Evolutionary conservation across 1,140 invertebrate genomes (phyloP).

Genomic region (Oryctes rhinoceros): DNA sequence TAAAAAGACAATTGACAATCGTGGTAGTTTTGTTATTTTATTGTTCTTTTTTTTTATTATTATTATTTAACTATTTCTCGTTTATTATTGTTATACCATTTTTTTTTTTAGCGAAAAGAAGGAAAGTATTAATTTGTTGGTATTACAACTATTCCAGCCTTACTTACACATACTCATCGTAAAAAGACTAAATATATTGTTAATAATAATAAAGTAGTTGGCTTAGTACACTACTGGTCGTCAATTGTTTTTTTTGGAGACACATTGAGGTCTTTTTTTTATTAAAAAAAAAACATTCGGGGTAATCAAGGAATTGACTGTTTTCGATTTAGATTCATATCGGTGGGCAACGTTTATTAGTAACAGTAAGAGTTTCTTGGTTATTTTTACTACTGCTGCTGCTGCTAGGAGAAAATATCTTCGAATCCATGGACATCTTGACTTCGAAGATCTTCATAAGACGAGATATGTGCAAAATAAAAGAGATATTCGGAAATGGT

Average conservation of each 20-base stretch:
- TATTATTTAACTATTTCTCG: not conserved
- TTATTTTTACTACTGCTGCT: not conserved
- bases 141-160: too few species aligned
- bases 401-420: not conserved
- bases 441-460: not conserved
- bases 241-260: not conserved
- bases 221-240: not conserved
- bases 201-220: not conserved
- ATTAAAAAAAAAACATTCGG: not conserved
- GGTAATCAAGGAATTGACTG: not conserved
- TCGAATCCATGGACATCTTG: not conserved
- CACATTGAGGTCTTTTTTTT: not conserved
- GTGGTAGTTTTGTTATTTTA: not conserved
- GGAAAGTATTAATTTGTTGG: too few species aligned
- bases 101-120: too few species aligned
- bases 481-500: not conserved
- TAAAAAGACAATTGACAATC: not conserved
- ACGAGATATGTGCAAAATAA: too few species aligned
- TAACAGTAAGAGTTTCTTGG: not conserved
- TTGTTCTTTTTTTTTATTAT: not conserved
- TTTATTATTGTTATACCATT: too few species aligned
- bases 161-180: too few species aligned
- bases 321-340: not conserved
- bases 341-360: not conserved
- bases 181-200: not conserved